Percentiles rank a stretch among this genome's conserved stretches.
phyloP scores from a whole-genome alignment of 2,888 invertebrate species.

The Cataglyphis cursor region DNA sequence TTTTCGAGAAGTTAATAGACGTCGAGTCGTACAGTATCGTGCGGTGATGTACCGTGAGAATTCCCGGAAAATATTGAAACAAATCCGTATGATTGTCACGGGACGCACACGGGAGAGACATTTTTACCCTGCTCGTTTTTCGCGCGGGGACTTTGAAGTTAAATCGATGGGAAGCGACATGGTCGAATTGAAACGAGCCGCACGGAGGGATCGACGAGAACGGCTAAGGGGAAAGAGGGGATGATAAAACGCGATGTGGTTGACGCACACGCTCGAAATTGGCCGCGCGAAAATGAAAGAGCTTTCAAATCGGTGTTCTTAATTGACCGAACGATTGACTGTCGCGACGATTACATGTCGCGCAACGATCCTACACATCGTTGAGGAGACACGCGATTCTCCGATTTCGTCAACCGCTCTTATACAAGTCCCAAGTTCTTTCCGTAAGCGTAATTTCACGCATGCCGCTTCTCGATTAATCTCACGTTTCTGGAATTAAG shows the following conservation, averaged over 20 bases:
- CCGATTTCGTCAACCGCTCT: neutral
- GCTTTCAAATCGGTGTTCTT: conserved; percentile 68
- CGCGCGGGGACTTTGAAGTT: conserved; percentile 74
- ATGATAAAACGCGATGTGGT: conserved; percentile 23
- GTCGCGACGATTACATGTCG: conserved; percentile 54
- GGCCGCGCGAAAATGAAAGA: conserved; percentile 73
- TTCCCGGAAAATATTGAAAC: neutral
- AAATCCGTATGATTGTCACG: conserved; percentile 78
- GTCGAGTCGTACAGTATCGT: neutral
- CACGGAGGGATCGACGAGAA: neutral
- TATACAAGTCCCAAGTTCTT: neutral
- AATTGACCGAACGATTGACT: conserved; percentile 69
- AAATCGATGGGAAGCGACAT: conserved; percentile 77
- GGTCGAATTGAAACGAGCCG: conserved; percentile 70
- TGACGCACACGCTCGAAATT: conserved; percentile 69
- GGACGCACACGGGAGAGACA: conserved; percentile 68
- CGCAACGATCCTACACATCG: conserved; percentile 12
- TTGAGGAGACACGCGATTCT: neutral
- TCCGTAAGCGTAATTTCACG: neutral
- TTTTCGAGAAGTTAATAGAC: neutral
- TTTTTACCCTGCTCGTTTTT: conserved; percentile 64
- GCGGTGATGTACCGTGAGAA: neutral
- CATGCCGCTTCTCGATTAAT: neutral
- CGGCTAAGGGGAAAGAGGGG: neutral
- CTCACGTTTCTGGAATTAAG: too few relatives aligned